A percentile compares a stretch with the other conserved stretches of the same genome.
These are phyloP conservation scores for Lochmaea capreae DNA, from an alignment of 2,888 invertebrate genomes.

Conservation along the genomic window DNA sequence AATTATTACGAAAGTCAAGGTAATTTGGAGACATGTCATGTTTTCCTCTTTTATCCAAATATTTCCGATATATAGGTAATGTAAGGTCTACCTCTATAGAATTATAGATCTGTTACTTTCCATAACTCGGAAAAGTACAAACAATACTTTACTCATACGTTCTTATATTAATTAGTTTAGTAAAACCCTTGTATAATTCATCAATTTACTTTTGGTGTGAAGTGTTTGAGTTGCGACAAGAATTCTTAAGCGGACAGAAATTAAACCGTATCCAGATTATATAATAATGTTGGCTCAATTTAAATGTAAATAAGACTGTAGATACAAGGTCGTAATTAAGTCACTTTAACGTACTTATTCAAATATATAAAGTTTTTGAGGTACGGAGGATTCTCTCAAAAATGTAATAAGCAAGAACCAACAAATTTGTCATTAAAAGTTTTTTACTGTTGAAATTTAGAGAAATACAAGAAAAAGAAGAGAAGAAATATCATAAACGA, in stretches of 20 bases:
- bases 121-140: no score
- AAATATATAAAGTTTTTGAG: not conserved
- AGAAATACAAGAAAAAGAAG: no score
- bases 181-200: not conserved
- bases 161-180: no score
- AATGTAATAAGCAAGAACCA: not conserved
- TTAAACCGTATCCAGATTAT: not conserved
- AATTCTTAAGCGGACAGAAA: conserved; percentile 2
- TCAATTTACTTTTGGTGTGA: not conserved
- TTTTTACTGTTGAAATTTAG: not conserved
- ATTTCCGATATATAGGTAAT: no score
- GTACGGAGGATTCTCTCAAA: not conserved
- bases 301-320: conserved; percentile 1
- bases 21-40: no score
- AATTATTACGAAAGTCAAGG: no score
- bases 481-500: no score
- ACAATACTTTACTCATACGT: no score
- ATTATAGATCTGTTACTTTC: no score
- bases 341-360: not conserved
- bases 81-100: no score
- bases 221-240: not conserved
- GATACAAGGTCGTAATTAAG: not conserved
- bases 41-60: no score
- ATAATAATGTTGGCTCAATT: not conserved
- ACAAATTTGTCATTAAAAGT: not conserved